Conservation (phyloP, 2,113 vertebrate genomes). For the Crotalus viridis region DNA sequence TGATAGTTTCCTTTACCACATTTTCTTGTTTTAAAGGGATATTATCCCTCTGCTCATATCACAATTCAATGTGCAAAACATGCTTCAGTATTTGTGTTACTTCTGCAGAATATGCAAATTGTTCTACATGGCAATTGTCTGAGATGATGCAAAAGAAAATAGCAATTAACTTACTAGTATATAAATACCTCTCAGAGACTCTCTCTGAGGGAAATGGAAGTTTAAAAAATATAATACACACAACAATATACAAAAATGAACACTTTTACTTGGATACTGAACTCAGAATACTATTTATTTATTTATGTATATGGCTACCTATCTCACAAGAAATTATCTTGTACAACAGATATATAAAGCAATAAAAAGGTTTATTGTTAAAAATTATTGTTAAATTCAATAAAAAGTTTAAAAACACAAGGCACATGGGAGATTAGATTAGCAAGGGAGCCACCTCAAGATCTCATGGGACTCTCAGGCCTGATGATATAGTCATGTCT, state of each 20-base stretch:
- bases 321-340: not conserved
- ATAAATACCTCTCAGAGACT: not conserved
- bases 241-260: not conserved
- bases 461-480: not conserved
- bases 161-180: not conserved
- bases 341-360: not conserved
- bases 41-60: not conserved
- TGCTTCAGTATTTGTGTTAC: not conserved
- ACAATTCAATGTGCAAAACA: not conserved
- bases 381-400: not conserved
- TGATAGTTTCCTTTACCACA: not conserved
- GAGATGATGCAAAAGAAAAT: not conserved
- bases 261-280: not conserved
- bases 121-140: not conserved
- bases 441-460: not conserved
- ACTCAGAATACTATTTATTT: not conserved
- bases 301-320: too few relatives aligned
- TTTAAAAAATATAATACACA: not conserved
- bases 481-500: not conserved
- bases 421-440: not conserved
- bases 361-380: not conserved
- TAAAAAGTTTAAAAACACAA: not conserved
- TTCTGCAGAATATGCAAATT: not conserved
- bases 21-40: not conserved
- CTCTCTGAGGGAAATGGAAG: not conserved